A percentile compares a stretch with the other conserved stretches of the same genome.
Conservation (phyloP, 2,888 invertebrate species). For the Antitype chi region DNA sequence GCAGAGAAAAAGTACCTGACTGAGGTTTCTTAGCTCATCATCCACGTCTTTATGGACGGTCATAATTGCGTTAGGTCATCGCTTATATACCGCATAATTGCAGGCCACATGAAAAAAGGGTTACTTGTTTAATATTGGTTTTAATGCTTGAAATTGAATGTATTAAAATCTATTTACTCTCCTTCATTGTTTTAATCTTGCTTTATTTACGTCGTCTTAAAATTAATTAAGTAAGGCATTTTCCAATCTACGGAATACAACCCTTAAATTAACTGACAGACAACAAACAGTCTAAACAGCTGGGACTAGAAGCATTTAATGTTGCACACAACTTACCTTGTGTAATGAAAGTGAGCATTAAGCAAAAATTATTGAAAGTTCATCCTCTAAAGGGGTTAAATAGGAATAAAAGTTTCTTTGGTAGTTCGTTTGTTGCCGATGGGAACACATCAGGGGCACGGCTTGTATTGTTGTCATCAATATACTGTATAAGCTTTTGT, state of each 20-base stretch:
- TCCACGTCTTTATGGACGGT: not conserved
- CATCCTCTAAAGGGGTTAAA: not conserved
- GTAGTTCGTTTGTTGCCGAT: not conserved
- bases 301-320: not conserved
- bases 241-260: not conserved
- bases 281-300: not conserved
- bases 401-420: not conserved
- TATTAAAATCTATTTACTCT: no score
- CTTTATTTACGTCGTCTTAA: no score
- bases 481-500: not conserved
- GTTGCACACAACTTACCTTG: not conserved
- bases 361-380: not conserved
- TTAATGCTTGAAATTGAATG: no score
- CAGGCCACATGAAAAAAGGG: not conserved
- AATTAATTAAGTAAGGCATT: not conserved
- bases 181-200: no score
- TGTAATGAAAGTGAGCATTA: not conserved
- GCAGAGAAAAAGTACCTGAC: slow-evolving; percentile 9
- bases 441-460: not conserved
- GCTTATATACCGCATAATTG: not conserved
- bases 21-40: slow-evolving; percentile 9
- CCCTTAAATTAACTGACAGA: not conserved
- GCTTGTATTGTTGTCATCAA: not conserved
- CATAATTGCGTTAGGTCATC: slow-evolving; percentile 3
- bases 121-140: no score